Conservation (phyloP, 2,888 invertebrate species). For the Schrankia costaestrigalis region DNA sequence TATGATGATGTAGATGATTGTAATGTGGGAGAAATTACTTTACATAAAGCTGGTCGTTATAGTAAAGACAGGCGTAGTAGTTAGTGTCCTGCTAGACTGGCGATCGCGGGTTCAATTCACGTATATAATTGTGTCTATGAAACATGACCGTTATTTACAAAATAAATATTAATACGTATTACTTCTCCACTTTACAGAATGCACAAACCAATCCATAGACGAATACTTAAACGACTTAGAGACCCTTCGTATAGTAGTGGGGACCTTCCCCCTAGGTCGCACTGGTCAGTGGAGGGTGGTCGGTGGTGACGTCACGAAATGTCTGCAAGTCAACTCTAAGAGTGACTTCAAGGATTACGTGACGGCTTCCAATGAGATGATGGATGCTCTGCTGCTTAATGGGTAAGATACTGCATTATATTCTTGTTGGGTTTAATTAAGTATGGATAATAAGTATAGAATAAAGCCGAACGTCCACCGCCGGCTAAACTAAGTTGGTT, state of each 20-base stretch:
- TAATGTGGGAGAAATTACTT: no score
- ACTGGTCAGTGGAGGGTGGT: slow-evolving; percentile 80
- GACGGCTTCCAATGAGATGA: slow-evolving; percentile 77
- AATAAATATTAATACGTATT: neutral
- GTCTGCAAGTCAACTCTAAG: slow-evolving; percentile 70
- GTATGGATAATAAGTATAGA: neutral
- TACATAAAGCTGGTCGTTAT: no score
- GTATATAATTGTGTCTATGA: no score
- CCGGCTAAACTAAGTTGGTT: neutral
- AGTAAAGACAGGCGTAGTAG: no score
- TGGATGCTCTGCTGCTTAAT: slow-evolving; percentile 86
- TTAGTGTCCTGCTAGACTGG: no score
- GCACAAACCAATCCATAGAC: slow-evolving; percentile 71
- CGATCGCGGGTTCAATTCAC: no score
- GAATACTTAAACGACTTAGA: slow-evolving; percentile 83
- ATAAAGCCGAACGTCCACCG: neutral
- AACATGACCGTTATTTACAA: no score
- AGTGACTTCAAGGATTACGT: slow-evolving; percentile 80
- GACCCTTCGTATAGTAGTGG: slow-evolving; percentile 83
- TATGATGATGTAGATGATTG: no score
- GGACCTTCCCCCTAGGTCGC: slow-evolving; percentile 81
- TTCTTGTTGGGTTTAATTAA: no score
- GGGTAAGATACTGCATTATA: no score
- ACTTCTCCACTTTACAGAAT: slow-evolving; percentile 59
- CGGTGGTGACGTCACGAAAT: slow-evolving; percentile 81